Percentiles rank a stretch among this genome's conserved stretches.
phyloP scores from a whole-genome alignment of 2,888 invertebrate species.

The Linyphia triangularis region DNA sequence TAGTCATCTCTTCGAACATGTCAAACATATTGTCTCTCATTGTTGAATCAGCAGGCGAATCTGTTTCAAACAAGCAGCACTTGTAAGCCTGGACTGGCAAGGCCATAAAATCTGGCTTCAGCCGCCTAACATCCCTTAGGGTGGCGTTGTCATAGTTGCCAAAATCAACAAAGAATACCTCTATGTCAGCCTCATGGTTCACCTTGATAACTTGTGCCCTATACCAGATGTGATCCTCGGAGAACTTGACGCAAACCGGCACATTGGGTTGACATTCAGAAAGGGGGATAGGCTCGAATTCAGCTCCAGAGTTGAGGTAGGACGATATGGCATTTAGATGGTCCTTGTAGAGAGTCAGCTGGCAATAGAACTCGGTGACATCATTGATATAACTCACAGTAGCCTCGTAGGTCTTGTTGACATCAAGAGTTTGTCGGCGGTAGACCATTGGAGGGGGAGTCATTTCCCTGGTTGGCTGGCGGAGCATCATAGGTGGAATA shows the following conservation, averaged over 20 bases:
- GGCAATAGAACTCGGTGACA: constrained; percentile 61
- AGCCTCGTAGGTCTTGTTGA: constrained; percentile 21
- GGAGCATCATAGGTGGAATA: neutral
- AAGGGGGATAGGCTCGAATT: neutral
- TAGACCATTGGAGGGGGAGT: neutral
- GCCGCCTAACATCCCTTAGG: constrained; percentile 76
- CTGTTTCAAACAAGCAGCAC: constrained; percentile 74
- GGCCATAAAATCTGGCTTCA: constrained; percentile 76
- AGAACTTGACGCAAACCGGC: constrained; percentile 76
- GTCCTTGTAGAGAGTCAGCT: constrained; percentile 26
- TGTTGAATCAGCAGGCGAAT: neutral
- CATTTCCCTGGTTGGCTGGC: neutral
- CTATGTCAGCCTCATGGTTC: constrained; percentile 71
- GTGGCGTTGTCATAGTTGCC: constrained; percentile 78
- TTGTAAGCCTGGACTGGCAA: constrained; percentile 78
- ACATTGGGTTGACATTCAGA: constrained; percentile 31
- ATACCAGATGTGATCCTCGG: constrained; percentile 79
- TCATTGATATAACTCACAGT: constrained; percentile 51
- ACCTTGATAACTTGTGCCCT: constrained; percentile 77
- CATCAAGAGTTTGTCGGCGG: constrained; percentile 7
- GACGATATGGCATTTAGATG: constrained; percentile 29
- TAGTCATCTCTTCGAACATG: constrained; percentile 60
- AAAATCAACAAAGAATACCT: constrained; percentile 79
- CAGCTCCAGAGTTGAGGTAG: constrained; percentile 30
- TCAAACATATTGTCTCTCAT: constrained; percentile 38